These are phyloP conservation scores for Bufo bufo DNA, from an alignment of 2,113 vertebrate genomes.

Conservation along the genomic window DNA sequence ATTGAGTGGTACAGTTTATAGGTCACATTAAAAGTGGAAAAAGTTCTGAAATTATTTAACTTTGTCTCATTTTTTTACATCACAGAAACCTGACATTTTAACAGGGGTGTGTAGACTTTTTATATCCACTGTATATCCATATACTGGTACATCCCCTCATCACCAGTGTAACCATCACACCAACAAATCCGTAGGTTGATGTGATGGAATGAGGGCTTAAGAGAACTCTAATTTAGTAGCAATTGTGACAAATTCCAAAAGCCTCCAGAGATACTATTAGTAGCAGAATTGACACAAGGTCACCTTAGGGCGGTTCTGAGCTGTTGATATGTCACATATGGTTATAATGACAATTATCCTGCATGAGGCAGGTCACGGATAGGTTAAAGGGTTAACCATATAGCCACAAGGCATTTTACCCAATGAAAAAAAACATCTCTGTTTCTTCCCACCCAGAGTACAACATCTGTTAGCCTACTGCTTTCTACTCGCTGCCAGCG, in stretches of 20 bases:
- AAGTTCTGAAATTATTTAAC: too few relatives aligned
- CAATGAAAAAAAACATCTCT: conserved; percentile 46
- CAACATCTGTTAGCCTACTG: conserved; percentile 49
- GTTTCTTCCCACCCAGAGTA: conserved; percentile 40
- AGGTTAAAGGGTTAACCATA: conserved; percentile 59
- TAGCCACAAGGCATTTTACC: conserved; percentile 57
- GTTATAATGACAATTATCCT: conserved; percentile 58
- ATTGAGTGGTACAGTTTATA: too few relatives aligned
- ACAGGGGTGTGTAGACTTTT: too few relatives aligned
- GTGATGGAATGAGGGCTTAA: conserved; percentile 26
- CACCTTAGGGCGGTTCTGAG: conserved; percentile 54
- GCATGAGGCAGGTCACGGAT: conserved; percentile 53
- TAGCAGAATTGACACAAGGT: conserved; percentile 56
- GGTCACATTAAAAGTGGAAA: too few relatives aligned
- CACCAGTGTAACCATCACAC: conserved; percentile 7
- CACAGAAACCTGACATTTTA: too few relatives aligned
- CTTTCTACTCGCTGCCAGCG: conserved; percentile 27
- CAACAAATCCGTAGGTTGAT: conserved; percentile 45
- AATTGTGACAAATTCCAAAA: conserved; percentile 56
- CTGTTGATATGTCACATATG: conserved; percentile 58
- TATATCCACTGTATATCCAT: neutral
- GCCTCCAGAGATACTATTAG: conserved; percentile 58
- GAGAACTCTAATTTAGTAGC: conserved; percentile 56
- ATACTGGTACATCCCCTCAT: conserved; percentile 7
- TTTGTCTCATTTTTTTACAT: too few relatives aligned